Conservation (phyloP, 1,140 invertebrate species). For the Araneus ventricosus region DNA sequence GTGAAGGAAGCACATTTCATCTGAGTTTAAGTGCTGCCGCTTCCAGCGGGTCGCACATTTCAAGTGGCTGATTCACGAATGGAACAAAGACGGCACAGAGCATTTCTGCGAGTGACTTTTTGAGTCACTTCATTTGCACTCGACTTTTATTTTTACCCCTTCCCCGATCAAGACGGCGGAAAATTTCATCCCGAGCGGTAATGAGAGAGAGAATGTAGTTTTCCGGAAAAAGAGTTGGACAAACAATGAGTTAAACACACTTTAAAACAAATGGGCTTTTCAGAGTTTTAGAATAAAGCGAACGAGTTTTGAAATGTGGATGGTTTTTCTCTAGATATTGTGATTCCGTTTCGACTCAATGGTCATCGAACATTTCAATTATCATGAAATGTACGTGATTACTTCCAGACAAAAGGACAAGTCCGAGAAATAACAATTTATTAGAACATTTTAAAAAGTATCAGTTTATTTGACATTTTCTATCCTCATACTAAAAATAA, state of each 20-base stretch:
- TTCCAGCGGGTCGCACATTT: conserved; percentile 43
- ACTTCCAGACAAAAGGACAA: too few species aligned
- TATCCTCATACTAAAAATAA: too few species aligned
- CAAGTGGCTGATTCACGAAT: conserved; percentile 55
- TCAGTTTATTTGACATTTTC: too few species aligned
- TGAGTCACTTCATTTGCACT: conserved; percentile 30
- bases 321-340: too few species aligned
- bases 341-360: too few species aligned
- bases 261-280: background rate
- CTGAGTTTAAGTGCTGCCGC: background rate
- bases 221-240: background rate
- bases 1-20: background rate
- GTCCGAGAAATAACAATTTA: too few species aligned
- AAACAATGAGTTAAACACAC: background rate
- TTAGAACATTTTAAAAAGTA: too few species aligned
- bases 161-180: background rate
- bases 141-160: conserved; percentile 14
- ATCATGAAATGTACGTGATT: too few species aligned
- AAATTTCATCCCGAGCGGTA: background rate
- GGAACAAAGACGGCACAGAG: conserved; percentile 15
- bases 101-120: conserved; percentile 22
- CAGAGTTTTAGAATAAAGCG: background rate
- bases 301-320: too few species aligned
- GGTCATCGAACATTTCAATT: too few species aligned
- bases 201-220: background rate